Evolutionary conservation across 2,797 vertebrate species (phyloP).

Genomic region (Menidia menidia): DNA sequence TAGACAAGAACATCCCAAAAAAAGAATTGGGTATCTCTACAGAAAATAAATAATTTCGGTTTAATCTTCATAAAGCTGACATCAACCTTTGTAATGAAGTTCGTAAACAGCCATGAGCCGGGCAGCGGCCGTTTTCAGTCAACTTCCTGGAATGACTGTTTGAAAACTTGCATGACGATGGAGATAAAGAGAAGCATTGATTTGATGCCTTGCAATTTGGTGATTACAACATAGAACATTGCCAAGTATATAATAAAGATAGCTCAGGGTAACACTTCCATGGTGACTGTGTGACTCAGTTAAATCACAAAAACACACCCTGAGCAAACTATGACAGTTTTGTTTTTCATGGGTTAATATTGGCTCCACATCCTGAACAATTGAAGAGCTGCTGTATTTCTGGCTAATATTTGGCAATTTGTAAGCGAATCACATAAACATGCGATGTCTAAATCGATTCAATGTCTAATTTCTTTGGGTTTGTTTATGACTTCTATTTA

Average conservation of each 20-base stretch:
- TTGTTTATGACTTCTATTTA: too few species aligned
- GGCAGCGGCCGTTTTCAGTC: constrained; percentile 12
- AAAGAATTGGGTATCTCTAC: constrained; percentile 45
- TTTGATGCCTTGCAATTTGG: constrained; percentile 15
- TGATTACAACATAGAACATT: constrained; percentile 5
- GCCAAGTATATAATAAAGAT: neutral
- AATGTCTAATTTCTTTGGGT: neutral
- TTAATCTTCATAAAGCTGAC: constrained; percentile 29
- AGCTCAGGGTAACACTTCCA: neutral
- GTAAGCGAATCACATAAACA: neutral
- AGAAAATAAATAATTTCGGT: constrained; percentile 41
- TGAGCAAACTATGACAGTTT: constrained; percentile 49
- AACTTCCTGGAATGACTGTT: constrained; percentile 15
- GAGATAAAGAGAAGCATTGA: constrained; percentile 1
- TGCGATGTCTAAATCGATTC: neutral
- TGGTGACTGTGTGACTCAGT: constrained; percentile 36
- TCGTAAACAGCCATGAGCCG: constrained; percentile 22
- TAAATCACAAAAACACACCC: constrained; percentile 32
- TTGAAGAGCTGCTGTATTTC: neutral
- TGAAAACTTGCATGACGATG: constrained; percentile 3
- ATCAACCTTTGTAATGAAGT: constrained; percentile 22
- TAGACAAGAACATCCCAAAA: constrained; percentile 8
- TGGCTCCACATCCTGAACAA: constrained; percentile 1
- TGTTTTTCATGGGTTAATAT: constrained; percentile 2
- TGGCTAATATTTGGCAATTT: neutral